Evolutionary conservation across 2,888 invertebrate genomes (phyloP).

Genomic region (Chromoteleia sp.): DNA sequence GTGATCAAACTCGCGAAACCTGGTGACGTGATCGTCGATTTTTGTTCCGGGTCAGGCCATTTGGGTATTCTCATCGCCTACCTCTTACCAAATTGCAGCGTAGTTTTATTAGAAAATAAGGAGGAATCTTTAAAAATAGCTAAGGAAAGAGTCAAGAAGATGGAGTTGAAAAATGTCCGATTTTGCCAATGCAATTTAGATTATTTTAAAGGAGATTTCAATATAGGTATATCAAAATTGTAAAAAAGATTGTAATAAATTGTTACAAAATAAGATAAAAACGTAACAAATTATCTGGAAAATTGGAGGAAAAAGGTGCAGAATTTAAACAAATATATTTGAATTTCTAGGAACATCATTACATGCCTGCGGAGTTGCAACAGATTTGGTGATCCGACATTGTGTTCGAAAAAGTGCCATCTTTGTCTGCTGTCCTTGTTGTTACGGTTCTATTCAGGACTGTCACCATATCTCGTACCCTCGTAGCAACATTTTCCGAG

Average conservation of each 20-base stretch:
- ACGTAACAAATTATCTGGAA: too few relatives aligned
- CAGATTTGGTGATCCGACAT: slow-evolving; percentile 94
- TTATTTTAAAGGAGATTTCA: slow-evolving; percentile 92
- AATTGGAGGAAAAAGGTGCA: too few relatives aligned
- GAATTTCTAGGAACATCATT: slow-evolving; percentile 90
- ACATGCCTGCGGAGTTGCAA: slow-evolving; percentile 98
- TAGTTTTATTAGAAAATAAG: slow-evolving; percentile 96
- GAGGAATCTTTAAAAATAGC: slow-evolving; percentile 93
- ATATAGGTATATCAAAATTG: slow-evolving; percentile 86
- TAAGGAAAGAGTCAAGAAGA: slow-evolving; percentile 88
- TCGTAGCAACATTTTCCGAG: slow-evolving; percentile 88
- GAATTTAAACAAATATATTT: too few relatives aligned
- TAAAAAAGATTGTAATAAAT: too few relatives aligned
- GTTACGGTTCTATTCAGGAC: slow-evolving; percentile 94
- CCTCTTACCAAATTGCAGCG: slow-evolving; percentile 90
- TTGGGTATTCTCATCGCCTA: slow-evolving; percentile 94
- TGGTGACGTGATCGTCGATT: slow-evolving; percentile 93
- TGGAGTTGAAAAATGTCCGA: slow-evolving; percentile 90
- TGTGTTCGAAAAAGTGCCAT: slow-evolving; percentile 91
- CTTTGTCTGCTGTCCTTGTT: slow-evolving; percentile 97
- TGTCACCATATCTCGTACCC: slow-evolving; percentile 94
- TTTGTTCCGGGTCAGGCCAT: slow-evolving; percentile 97
- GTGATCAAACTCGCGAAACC: slow-evolving; percentile 89
- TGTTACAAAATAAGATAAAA: too few relatives aligned
- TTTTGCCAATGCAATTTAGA: slow-evolving; percentile 96